Percentiles rank a stretch among this genome's conserved stretches.
Conservation (phyloP, 2,113 vertebrate genomes). For the Callospermophilus lateralis region DNA sequence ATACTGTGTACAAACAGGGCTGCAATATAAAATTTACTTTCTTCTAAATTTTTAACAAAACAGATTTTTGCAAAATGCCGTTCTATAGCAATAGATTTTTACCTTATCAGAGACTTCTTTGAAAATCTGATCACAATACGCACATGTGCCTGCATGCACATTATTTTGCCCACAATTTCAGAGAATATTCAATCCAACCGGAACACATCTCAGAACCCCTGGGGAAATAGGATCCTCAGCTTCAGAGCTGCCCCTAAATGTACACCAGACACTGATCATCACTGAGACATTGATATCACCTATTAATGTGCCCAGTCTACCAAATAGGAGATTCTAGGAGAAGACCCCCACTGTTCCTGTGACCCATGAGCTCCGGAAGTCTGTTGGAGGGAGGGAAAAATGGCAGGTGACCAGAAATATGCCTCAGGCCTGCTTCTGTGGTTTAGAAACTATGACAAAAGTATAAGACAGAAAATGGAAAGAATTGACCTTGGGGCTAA, state of each 20-base stretch:
- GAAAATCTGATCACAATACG: not conserved
- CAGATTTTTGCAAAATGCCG: not conserved
- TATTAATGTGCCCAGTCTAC: not conserved
- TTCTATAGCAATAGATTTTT: not conserved
- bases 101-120: not conserved
- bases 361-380: not conserved
- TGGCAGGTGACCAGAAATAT: not conserved
- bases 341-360: not conserved
- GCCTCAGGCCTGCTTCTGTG: not conserved
- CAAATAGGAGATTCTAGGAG: not conserved
- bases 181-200: not conserved
- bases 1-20: not conserved
- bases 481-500: not conserved
- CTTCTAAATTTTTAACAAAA: not conserved
- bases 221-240: not conserved
- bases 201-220: not conserved
- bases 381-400: not conserved
- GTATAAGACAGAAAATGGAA: not conserved
- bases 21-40: not conserved
- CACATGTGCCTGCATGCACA: not conserved
- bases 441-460: not conserved
- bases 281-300: not conserved
- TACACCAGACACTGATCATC: not conserved
- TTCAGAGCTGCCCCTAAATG: not conserved
- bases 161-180: not conserved